Evolutionary conservation across 2,113 vertebrate species (phyloP).

Genomic region (Arothron firmamentum): DNA sequence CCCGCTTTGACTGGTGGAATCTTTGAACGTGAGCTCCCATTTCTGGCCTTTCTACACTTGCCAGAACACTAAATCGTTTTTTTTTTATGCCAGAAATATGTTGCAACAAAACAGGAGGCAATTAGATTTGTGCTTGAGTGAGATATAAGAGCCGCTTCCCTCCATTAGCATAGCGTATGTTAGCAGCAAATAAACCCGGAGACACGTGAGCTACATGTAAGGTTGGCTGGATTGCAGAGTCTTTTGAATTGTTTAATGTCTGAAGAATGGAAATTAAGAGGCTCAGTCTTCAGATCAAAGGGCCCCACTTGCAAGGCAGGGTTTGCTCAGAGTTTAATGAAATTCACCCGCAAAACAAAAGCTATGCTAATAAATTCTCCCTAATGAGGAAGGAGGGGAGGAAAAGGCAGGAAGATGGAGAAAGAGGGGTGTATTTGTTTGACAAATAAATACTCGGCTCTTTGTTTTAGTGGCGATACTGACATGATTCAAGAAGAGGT

Average conservation of each 20-base stretch:
- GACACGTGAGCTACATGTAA: conserved; percentile 56
- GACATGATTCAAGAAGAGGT: conserved; percentile 62
- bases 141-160: conserved; percentile 42
- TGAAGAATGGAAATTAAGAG: conserved; percentile 76
- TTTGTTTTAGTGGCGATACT: conserved; percentile 59
- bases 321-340: conserved; percentile 78
- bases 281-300: conserved; percentile 73
- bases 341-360: conserved; percentile 75
- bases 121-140: conserved; percentile 37
- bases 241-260: conserved; percentile 70
- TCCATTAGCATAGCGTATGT: conserved; percentile 59
- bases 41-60: conserved; percentile 34
- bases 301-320: conserved; percentile 59
- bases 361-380: conserved; percentile 72
- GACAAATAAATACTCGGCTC: conserved; percentile 65
- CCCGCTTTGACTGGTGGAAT: conserved; percentile 15
- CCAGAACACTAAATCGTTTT: conserved; percentile 37
- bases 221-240: conserved; percentile 59
- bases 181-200: conserved; percentile 34
- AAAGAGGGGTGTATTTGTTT: conserved; percentile 62
- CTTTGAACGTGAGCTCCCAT: conserved; percentile 23
- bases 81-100: conserved; percentile 46
- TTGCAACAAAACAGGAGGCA: conserved; percentile 58
- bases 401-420: conserved; percentile 33
- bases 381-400: conserved; percentile 64